phyloP scores from a whole-genome alignment of 2,888 invertebrate genomes.

The Chrysolina haemoptera region DNA sequence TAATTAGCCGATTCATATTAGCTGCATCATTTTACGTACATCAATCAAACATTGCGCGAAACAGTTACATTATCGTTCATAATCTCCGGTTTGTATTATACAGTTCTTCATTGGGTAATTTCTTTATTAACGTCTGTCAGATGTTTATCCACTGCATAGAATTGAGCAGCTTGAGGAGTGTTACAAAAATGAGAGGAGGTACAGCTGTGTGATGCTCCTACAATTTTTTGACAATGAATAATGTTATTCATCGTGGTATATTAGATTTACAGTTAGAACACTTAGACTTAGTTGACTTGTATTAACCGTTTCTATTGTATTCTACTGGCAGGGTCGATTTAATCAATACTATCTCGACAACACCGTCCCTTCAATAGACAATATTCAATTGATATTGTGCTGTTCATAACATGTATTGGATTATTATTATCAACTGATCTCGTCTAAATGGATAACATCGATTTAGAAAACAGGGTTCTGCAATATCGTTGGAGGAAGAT shows the following conservation, averaged over 20 bases:
- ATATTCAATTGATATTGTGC: neutral
- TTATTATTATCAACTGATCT: too few species aligned
- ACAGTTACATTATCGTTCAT: slow-evolving; percentile 26
- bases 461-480: too few species aligned
- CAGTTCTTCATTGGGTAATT: slow-evolving; percentile 29
- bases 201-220: neutral
- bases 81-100: slow-evolving; percentile 31
- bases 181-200: neutral
- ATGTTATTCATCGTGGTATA: neutral
- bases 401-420: neutral
- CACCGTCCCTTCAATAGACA: neutral
- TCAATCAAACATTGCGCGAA: neutral
- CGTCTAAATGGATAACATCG: too few species aligned
- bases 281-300: neutral
- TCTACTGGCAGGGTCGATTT: too few species aligned
- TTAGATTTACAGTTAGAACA: neutral
- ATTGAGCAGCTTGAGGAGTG: neutral
- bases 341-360: neutral
- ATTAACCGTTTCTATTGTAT: neutral
- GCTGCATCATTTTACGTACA: neutral
- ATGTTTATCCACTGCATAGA: slow-evolving; percentile 26
- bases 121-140: slow-evolving; percentile 31
- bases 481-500: too few species aligned
- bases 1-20: neutral
- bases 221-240: neutral